These are phyloP conservation scores for Lutjanus erythropterus DNA, from an alignment of 2,113 vertebrate species.

Conservation along the genomic window DNA sequence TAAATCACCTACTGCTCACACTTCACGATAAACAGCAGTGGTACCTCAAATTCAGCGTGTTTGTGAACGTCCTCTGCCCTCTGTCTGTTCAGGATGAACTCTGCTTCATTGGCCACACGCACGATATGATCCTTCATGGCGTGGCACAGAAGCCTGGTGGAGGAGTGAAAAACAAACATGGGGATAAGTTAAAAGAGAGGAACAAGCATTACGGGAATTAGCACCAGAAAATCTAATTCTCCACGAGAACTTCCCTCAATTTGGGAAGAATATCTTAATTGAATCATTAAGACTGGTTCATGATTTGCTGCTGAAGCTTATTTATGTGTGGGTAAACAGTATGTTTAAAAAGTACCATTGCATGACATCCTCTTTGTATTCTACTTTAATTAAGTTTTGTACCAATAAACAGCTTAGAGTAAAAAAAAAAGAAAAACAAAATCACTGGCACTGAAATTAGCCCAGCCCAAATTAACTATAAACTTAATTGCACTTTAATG, in stretches of 20 bases:
- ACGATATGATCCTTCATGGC: conserved; percentile 99
- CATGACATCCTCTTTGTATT: neutral
- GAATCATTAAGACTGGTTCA: neutral
- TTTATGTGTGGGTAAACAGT: neutral
- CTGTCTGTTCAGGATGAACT: conserved; percentile 98
- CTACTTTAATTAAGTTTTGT: conserved; percentile 18
- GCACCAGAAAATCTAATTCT: too few species aligned
- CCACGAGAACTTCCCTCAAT: too few species aligned
- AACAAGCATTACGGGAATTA: neutral
- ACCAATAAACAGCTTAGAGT: neutral
- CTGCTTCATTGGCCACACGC: conserved; percentile 97
- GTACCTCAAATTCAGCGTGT: conserved; percentile 98
- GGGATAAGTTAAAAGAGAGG: neutral
- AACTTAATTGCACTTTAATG: conserved; percentile 52
- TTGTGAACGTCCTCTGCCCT: conserved; percentile 99
- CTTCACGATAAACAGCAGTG: neutral
- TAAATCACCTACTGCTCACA: too few species aligned
- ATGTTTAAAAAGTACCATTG: neutral
- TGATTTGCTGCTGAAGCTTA: neutral
- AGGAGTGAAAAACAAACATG: neutral
- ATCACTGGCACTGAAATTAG: conserved; percentile 28
- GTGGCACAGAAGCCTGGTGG: conserved; percentile 92
- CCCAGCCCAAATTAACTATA: conserved; percentile 32
- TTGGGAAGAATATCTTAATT: neutral
- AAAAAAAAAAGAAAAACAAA: conserved; percentile 7